Percentiles rank a stretch among this genome's conserved stretches.
These are phyloP conservation scores for Tupaia chinensis DNA, from an alignment of 2,113 vertebrate species.

Conservation along the genomic window DNA sequence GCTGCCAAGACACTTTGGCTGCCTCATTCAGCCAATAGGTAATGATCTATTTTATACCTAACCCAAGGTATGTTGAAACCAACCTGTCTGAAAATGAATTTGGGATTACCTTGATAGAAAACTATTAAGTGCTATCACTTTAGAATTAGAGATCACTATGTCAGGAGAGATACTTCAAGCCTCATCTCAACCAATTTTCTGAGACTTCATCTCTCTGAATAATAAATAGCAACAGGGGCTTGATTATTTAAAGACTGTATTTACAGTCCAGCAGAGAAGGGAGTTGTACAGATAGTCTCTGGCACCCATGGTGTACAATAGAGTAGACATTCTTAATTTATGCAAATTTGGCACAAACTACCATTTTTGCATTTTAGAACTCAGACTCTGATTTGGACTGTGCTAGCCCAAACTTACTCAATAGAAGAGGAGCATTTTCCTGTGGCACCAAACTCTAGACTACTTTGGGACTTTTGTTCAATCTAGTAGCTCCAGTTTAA, in stretches of 20 bases:
- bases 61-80: not conserved
- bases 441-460: not conserved
- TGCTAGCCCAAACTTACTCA: not conserved
- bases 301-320: not conserved
- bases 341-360: not conserved
- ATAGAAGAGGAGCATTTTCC: not conserved
- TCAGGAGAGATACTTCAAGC: not conserved
- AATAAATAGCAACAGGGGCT: not conserved
- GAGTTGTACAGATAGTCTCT: not conserved
- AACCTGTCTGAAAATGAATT: not conserved
- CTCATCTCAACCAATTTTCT: not conserved
- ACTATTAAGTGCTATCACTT: not conserved
- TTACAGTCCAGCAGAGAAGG: not conserved
- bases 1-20: not conserved
- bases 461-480: not conserved
- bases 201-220: conserved; percentile 13
- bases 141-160: not conserved
- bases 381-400: not conserved
- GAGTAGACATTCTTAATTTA: not conserved
- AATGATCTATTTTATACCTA: not conserved
- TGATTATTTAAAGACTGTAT: not conserved
- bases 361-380: not conserved
- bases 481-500: not conserved
- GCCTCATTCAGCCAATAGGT: not conserved
- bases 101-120: not conserved